These are phyloP conservation scores for Polymixis lichenea DNA, from an alignment of 2,888 invertebrate genomes.

Conservation along the genomic window DNA sequence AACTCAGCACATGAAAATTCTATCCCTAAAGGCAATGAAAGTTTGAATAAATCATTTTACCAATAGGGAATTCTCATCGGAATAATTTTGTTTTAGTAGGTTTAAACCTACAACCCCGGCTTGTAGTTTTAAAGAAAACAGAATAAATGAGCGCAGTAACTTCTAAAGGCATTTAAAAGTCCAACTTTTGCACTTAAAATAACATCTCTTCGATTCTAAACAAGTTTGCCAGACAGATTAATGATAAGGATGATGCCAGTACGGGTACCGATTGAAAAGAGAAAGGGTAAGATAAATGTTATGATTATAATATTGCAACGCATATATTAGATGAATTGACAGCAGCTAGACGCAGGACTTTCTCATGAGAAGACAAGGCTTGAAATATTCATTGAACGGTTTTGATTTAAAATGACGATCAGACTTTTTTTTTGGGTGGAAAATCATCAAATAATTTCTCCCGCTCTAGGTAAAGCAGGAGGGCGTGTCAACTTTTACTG, in stretches of 20 bases:
- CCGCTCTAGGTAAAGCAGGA: too few relatives aligned
- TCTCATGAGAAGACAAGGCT: constrained; percentile 2
- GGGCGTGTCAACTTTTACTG: too few relatives aligned
- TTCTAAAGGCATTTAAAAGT: not conserved
- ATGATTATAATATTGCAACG: constrained; percentile 15
- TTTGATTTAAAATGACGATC: not conserved
- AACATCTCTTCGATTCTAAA: not conserved
- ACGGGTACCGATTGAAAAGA: constrained; percentile 24
- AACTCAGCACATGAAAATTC: too few relatives aligned
- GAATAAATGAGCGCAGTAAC: not conserved
- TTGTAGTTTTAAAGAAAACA: not conserved
- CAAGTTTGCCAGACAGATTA: constrained; percentile 19
- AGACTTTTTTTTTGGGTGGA: too few relatives aligned
- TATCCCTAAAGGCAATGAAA: too few relatives aligned
- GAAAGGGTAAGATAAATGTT: constrained; percentile 35
- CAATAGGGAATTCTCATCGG: too few relatives aligned
- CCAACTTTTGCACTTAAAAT: not conserved
- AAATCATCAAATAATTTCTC: too few relatives aligned
- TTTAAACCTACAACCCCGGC: too few relatives aligned
- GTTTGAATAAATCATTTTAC: too few relatives aligned
- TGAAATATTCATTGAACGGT: not conserved
- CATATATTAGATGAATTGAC: not conserved
- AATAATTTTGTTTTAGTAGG: too few relatives aligned
- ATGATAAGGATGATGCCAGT: constrained; percentile 13
- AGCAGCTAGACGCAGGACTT: constrained; percentile 25